A percentile compares a stretch with the other conserved stretches of the same genome.
phyloP scores from a whole-genome alignment of 2,888 invertebrate genomes.

The Eilema griseolum region DNA sequence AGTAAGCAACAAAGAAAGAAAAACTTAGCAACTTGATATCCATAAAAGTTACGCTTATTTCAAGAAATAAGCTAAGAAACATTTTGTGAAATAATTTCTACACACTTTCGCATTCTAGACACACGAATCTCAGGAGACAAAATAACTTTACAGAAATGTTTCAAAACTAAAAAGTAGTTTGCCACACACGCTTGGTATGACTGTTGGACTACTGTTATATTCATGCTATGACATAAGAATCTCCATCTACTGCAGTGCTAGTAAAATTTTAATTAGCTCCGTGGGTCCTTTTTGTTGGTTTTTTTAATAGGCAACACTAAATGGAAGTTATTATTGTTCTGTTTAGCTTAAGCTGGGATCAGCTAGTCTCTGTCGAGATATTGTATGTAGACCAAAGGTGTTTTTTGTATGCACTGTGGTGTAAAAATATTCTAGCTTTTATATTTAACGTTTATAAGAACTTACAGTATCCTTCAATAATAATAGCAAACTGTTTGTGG shows the following conservation, averaged over 20 bases:
- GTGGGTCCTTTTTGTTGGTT: constrained; percentile 49
- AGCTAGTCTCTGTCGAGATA: constrained; percentile 28
- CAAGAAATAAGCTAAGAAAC: background rate
- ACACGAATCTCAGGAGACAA: constrained; percentile 8
- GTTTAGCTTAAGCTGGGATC: constrained; percentile 35
- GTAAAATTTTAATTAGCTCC: constrained; percentile 66
- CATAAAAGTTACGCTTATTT: background rate
- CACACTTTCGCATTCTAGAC: constrained; percentile 8
- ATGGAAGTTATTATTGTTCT: constrained; percentile 57
- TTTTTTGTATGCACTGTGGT: background rate
- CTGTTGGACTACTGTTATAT: constrained; percentile 25
- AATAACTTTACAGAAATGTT: constrained; percentile 8
- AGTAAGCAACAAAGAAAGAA: background rate
- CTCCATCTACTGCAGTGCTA: constrained; percentile 34
- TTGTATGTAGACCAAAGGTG: constrained; percentile 14
- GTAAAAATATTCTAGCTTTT: background rate
- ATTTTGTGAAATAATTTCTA: background rate
- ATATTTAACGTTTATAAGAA: background rate
- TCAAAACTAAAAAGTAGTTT: background rate
- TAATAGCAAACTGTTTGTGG: background rate
- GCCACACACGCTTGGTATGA: constrained; percentile 13
- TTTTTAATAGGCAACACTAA: constrained; percentile 59
- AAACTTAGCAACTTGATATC: background rate
- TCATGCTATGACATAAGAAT: constrained; percentile 38
- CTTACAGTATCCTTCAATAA: background rate